Percentiles rank a stretch among this genome's conserved stretches.
phyloP scores from a whole-genome alignment of 53 echinoderm and acorn worm species.

The Astropecten irregularis region DNA sequence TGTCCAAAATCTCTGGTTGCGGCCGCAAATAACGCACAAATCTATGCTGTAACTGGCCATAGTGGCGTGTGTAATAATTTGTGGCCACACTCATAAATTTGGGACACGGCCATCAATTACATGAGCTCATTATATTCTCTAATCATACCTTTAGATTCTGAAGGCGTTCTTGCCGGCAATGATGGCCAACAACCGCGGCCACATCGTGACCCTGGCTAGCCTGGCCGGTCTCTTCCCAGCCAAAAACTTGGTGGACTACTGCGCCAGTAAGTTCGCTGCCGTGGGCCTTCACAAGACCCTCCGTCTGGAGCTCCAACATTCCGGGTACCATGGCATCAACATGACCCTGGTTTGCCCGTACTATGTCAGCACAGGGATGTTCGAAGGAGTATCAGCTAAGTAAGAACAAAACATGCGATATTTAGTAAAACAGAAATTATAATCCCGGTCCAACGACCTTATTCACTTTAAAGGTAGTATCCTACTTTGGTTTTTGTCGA shows the following conservation, averaged over 20 bases:
- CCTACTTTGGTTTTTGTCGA: too few relatives aligned
- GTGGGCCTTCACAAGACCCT: conserved; percentile 89
- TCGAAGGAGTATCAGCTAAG: conserved; percentile 77
- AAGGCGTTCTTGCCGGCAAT: conserved; percentile 93
- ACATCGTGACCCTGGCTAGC: conserved; percentile 89
- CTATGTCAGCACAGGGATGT: conserved; percentile 91
- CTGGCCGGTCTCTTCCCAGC: conserved; percentile 78
- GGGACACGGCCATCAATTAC: too few relatives aligned
- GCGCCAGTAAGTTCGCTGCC: conserved; percentile 89
- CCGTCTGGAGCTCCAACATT: conserved; percentile 64
- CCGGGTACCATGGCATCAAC: conserved; percentile 66
- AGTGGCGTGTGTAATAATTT: too few relatives aligned
- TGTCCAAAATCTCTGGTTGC: too few relatives aligned
- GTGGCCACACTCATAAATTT: too few relatives aligned
- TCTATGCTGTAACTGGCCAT: too few relatives aligned
- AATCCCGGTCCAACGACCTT: too few relatives aligned
- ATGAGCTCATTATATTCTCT: too few relatives aligned
- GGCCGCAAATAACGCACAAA: too few relatives aligned
- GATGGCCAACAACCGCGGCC: conserved; percentile 81
- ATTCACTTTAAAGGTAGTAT: too few relatives aligned
- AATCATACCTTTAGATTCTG: conserved; percentile 80
- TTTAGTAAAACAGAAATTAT: too few relatives aligned
- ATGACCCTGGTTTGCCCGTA: conserved; percentile 86
- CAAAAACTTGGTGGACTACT: conserved; percentile 81
- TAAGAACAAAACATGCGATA: conserved; percentile 27